phyloP scores from a whole-genome alignment of 2,113 vertebrate species.

The Catagonus wagneri region DNA sequence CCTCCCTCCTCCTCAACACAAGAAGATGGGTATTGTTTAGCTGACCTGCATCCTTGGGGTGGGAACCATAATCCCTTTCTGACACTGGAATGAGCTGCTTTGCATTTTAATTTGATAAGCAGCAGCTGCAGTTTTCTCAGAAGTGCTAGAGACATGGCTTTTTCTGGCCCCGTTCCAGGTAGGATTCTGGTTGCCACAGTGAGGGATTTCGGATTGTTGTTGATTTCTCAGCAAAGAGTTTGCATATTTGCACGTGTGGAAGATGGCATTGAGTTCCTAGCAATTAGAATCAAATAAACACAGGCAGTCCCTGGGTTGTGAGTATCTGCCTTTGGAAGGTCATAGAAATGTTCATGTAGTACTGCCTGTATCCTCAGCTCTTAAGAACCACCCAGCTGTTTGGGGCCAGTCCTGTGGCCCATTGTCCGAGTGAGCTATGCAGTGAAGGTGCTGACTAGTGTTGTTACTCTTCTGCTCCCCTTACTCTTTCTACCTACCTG shows the following conservation, averaged over 20 bases:
- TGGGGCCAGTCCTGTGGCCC: not conserved
- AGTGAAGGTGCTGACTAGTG: not conserved
- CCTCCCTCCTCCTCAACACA: conserved; percentile 56
- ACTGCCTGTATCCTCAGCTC: not conserved
- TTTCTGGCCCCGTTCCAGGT: conserved; percentile 79
- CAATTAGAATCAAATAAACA: conserved; percentile 54
- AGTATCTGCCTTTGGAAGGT: not conserved
- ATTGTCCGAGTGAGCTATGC: not conserved
- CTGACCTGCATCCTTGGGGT: conserved; percentile 78
- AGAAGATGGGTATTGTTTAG: conserved; percentile 77
- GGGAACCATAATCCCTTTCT: conserved; percentile 68
- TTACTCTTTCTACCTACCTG: not conserved
- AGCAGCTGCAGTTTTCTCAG: conserved; percentile 46
- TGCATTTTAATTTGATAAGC: conserved; percentile 75
- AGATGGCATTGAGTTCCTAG: conserved; percentile 42
- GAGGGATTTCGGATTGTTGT: conserved; percentile 53
- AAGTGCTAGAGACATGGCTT: conserved; percentile 44
- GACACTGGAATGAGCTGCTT: conserved; percentile 67
- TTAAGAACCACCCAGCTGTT: not conserved
- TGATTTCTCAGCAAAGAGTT: conserved; percentile 72
- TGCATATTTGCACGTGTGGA: conserved; percentile 59
- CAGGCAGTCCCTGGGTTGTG: not conserved
- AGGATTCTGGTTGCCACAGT: conserved; percentile 67
- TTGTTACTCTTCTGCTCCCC: not conserved
- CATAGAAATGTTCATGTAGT: not conserved